Conservation (phyloP, 1,140 invertebrate genomes). For the Listronotus oregonensis region DNA sequence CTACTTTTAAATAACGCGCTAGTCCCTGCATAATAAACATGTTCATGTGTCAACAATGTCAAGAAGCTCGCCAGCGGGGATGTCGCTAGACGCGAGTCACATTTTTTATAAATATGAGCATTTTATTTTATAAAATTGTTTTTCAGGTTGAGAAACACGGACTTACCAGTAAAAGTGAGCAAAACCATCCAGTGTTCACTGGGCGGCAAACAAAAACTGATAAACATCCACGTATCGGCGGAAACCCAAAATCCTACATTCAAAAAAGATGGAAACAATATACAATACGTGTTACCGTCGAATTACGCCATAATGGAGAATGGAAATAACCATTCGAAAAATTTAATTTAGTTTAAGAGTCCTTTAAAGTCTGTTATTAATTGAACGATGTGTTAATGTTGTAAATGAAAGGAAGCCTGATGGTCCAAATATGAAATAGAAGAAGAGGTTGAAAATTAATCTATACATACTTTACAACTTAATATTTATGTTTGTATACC, state of each 20-base stretch:
- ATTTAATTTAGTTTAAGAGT: slow-evolving; percentile 22
- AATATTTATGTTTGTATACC: too few relatives aligned
- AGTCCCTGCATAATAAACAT: too few relatives aligned
- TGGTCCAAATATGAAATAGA: too few relatives aligned
- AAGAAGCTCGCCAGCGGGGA: too few relatives aligned
- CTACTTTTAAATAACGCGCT: too few relatives aligned
- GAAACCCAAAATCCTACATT: slow-evolving; percentile 66
- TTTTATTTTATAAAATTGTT: slow-evolving; percentile 10
- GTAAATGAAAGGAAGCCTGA: neutral
- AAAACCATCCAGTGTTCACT: slow-evolving; percentile 71
- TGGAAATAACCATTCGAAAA: slow-evolving; percentile 49
- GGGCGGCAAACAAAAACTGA: slow-evolving; percentile 69
- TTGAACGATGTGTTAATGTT: neutral
- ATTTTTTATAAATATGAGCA: too few relatives aligned
- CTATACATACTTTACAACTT: too few relatives aligned
- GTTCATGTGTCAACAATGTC: too few relatives aligned
- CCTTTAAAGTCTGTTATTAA: slow-evolving; percentile 1
- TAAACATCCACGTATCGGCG: slow-evolving; percentile 66
- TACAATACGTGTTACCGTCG: slow-evolving; percentile 62
- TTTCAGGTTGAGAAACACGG: slow-evolving; percentile 62
- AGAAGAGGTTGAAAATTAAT: too few relatives aligned
- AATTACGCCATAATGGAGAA: slow-evolving; percentile 55
- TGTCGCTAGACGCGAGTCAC: too few relatives aligned
- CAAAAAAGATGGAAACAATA: slow-evolving; percentile 63
- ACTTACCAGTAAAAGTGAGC: slow-evolving; percentile 70